A percentile compares a stretch with the other conserved stretches of the same genome.
phyloP scores from a whole-genome alignment of 2,888 invertebrate species.

The Pterostichus niger region DNA sequence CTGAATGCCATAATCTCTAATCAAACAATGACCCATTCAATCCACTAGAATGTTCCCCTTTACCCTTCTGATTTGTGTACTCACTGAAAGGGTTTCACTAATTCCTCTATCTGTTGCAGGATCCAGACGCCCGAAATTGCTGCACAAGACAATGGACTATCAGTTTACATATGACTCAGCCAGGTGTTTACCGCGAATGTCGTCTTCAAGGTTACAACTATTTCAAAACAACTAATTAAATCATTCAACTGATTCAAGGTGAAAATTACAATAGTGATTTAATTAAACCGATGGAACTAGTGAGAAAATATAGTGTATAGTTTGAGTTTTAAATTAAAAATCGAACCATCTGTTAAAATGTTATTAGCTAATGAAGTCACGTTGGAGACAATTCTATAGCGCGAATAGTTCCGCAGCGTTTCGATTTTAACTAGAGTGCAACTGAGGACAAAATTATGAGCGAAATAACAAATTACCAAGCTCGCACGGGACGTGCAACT shows the following conservation, averaged over 20 bases:
- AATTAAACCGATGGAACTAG: slow-evolving; percentile 5
- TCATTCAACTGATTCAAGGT: slow-evolving; percentile 46
- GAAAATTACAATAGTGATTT: slow-evolving; percentile 40
- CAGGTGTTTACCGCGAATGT: slow-evolving; percentile 27
- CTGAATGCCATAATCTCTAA: slow-evolving; percentile 35
- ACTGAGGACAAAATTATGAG: slow-evolving; percentile 52
- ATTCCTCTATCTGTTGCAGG: slow-evolving; percentile 47
- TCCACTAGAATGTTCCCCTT: background rate
- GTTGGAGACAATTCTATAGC: slow-evolving; percentile 1
- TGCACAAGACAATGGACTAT: slow-evolving; percentile 35
- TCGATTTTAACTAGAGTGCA: too few species aligned
- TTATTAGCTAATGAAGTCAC: slow-evolving; percentile 46
- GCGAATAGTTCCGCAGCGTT: slow-evolving; percentile 19
- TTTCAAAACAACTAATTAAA: slow-evolving; percentile 40
- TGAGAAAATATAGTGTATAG: background rate
- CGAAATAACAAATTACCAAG: slow-evolving; percentile 59
- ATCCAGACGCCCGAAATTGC: slow-evolving; percentile 25
- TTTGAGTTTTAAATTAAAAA: background rate
- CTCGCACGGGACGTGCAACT: slow-evolving; percentile 30
- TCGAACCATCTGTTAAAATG: slow-evolving; percentile 24
- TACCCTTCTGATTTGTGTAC: background rate
- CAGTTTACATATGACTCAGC: slow-evolving; percentile 42
- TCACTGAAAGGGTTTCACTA: slow-evolving; percentile 4
- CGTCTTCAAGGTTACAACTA: slow-evolving; percentile 32
- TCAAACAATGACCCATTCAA: slow-evolving; percentile 50